Base-by-base conservation (phyloP, 2,888 invertebrate genomes). In the Tipula vernalis region DNA sequence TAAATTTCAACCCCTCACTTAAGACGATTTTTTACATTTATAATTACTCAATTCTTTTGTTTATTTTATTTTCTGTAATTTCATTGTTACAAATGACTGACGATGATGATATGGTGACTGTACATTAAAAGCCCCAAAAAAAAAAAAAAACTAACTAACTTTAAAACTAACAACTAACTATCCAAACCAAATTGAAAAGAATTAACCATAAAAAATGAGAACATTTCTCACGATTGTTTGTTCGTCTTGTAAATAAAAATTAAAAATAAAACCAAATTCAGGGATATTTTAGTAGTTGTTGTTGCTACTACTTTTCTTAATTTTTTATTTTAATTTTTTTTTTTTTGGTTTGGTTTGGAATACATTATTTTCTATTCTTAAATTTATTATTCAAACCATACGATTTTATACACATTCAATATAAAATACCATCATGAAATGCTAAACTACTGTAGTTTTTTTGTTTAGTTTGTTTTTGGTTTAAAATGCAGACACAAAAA, bases 21-120 rank as follows among this genome's bases (percentile, higher is more conserved):
- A 71, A 28, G 71, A 18, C 28, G 28, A 28, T n/a, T 71, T 71
- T 51, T 4, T n/a, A 28, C 71, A 10, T 71, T 71, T 71, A 28
- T 71, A 71, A 71, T 71, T 71, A 71, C 71, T 71, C 71, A 71
- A 71, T 71, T 71, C 71, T 71, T 71, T 71, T 71, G 71, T 71
- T 71, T 71, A 28, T 71, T 71, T 71, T 71, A n/a, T 71, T 71
- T 71, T 51, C 15, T 28, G 71, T 71, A 71, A 71, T 71, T 71
- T 71, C 71, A 71, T 71, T 28, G 71, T 71, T 71, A 18, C 71
- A 71, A 71, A 71, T 71, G 71, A 71, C 71, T 28, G 71, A 18
- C 71, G 71, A 71, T 71, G 71, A 71, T 71, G 71, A 12, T 71
- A 71, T 13, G 71, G 28, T 71, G 71, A 71, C 71, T 71, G 71